Evolutionary conservation across 2,113 vertebrate genomes (phyloP).

Genomic region (Verasper variegatus): DNA sequence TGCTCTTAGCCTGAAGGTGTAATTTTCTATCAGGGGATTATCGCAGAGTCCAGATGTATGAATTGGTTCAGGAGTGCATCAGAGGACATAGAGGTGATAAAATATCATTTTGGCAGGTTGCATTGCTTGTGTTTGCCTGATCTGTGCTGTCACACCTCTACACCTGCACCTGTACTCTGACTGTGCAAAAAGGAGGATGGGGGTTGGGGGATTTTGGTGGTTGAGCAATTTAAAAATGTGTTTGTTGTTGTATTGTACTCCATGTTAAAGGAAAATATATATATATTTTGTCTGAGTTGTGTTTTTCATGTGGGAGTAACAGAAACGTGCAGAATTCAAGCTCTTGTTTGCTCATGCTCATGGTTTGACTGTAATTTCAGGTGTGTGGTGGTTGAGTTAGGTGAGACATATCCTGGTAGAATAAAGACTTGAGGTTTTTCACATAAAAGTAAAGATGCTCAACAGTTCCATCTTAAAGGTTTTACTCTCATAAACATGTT

Average conservation of each 20-base stretch:
- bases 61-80: slow-evolving; percentile 8
- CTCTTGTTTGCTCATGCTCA: neutral
- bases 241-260: slow-evolving; percentile 5
- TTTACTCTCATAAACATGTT: no score
- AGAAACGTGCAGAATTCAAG: neutral
- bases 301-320: slow-evolving; percentile 7
- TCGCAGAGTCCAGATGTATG: slow-evolving; percentile 13
- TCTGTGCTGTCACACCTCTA: slow-evolving; percentile 25
- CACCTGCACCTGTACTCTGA: slow-evolving; percentile 34
- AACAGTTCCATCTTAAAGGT: no score
- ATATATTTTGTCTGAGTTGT: neutral
- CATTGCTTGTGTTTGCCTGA: slow-evolving; percentile 37
- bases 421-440: no score
- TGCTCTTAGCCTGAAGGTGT: slow-evolving; percentile 18
- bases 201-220: neutral
- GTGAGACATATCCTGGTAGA: neutral
- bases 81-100: slow-evolving; percentile 23
- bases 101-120: slow-evolving; percentile 46
- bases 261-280: neutral
- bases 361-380: neutral
- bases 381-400: neutral
- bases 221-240: neutral
- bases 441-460: no score
- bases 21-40: slow-evolving; percentile 17
- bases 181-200: neutral